Evolutionary conservation across 2,113 vertebrate species (phyloP), one percentile per base, ranked within the genome.

Genomic region (Calidris pugnax): DNA sequence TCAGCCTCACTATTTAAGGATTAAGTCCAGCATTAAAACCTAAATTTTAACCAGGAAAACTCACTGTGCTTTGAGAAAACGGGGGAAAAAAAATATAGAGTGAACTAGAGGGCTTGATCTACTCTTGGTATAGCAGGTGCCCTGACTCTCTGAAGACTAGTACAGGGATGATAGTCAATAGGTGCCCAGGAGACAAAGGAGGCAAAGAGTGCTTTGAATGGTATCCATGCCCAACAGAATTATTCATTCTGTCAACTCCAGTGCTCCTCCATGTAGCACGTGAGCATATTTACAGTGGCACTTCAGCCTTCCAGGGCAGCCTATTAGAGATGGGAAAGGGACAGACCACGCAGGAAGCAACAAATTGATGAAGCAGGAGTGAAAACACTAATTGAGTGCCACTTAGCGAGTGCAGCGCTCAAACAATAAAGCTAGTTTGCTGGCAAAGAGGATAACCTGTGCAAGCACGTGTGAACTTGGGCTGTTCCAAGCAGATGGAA

Each of bases 391-490:
- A 64, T 23, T 1, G 0, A 67, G 33, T 56, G 51, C 28, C 35
- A 51, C n/a, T 50, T 45, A 41, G 35, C 0, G 0, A 55, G 17
- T 18, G 15, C 30, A 60, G 32, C 2, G 0, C 27, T 76, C 51
- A 33, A 55, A 80, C 18, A 51, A 37, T 39, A 76, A 59, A 71
- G n/a, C 9, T 45, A 32, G 35, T 71, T 77, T 62, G 8, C 53
- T 63, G 33, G 22, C 66, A 86, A 51, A 51, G 24, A 45, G 30
- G 33, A 39, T 33, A 56, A 66, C 57, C 35, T 47, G 18, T 50
- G 35, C 26, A 56, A 76, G 47, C n/a, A 43, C 20, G 26, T 20
- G 55, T 32, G 43, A 83, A 62, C 20, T 22, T 57, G 17, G 26
- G 33, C 53, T 57, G 6, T 43, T 89, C 22, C n/a, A 72, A 57